Evolutionary conservation across 2,888 invertebrate genomes (phyloP).

Genomic region (Baronia brevicornis): DNA sequence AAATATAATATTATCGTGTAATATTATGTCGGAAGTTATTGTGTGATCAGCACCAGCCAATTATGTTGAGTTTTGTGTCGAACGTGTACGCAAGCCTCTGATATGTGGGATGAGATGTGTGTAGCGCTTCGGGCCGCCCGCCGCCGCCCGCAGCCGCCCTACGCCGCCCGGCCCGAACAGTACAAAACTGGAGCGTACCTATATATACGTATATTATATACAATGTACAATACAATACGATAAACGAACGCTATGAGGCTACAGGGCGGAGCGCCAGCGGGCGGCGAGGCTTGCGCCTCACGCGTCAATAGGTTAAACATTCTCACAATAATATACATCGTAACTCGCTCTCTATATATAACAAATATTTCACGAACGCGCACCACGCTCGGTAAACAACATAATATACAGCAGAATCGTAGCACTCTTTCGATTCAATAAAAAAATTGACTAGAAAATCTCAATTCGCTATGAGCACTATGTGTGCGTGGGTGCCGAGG

Average conservation of each 20-base stretch:
- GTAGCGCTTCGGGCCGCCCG: constrained; percentile 53
- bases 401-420: constrained; percentile 71
- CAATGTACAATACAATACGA: constrained; percentile 69
- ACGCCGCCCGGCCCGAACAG: constrained; percentile 47
- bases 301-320: constrained; percentile 60
- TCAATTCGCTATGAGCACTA: constrained; percentile 69
- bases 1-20: not conserved
- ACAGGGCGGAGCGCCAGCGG: constrained; percentile 53
- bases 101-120: constrained; percentile 74
- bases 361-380: constrained; percentile 63
- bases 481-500: constrained; percentile 63
- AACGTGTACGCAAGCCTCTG: constrained; percentile 62
- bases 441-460: constrained; percentile 75
- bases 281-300: constrained; percentile 44
- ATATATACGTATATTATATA: constrained; percentile 68
- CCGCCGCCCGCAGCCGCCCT: constrained; percentile 47
- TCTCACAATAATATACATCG: constrained; percentile 72
- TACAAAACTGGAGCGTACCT: constrained; percentile 64
- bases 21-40: not conserved
- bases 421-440: constrained; percentile 69
- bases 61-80: constrained; percentile 26
- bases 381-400: constrained; percentile 61
- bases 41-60: constrained; percentile 3
- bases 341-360: constrained; percentile 71
- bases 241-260: constrained; percentile 59